Base-by-base conservation (phyloP, 2,888 invertebrate genomes). In the Heliconius erato region DNA sequence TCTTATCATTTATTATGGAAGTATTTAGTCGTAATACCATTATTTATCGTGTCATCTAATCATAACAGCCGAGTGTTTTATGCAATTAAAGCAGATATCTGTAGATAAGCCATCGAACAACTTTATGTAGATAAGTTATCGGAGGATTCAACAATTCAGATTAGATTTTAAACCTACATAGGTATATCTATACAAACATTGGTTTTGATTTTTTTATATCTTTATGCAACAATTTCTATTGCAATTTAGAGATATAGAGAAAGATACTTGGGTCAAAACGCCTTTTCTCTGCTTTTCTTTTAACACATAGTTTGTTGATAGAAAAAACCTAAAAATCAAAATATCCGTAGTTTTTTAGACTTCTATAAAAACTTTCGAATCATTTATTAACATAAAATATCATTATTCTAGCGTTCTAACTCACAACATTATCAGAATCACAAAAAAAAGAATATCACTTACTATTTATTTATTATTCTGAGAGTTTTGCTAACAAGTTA, bases 11-110 rank as follows among this genome's bases (percentile, higher is more conserved):
- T 44, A 44, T 16, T 26, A 72, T 44, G 72, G 16, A 44, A 71
- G 44, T 72, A 72, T 72, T 72, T 26, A 72, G n/a, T 28, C 28
- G 28, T 44, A 26, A 44, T 44, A 44, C 12, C 44, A 72, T 44
- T 72, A 72, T 26, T 44, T 44, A 72, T 72, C n/a, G 69, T 71
- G 12, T 23, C 40, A 71, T 71, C 69, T 71, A 71, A 71, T 71
- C 72, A 49, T 72, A 26, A 19, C 26, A 72, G 7, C 44, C 9
- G 72, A 72, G 26, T 72, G 72, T 72, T 44, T 72, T 44, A 72
- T 49, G 26, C 14, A 44, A 26, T 49, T 16, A 14, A n/a, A 71
- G 14, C n/a, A 72, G 72, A 26, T 72, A 72, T 28, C 44, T 44
- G 49, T 3, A 26, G 44, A 44, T 72, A 72, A 26, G 16, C 16